Base-by-base conservation (phyloP, 1,140 invertebrate species). In the Drosophila kepulauana region DNA sequence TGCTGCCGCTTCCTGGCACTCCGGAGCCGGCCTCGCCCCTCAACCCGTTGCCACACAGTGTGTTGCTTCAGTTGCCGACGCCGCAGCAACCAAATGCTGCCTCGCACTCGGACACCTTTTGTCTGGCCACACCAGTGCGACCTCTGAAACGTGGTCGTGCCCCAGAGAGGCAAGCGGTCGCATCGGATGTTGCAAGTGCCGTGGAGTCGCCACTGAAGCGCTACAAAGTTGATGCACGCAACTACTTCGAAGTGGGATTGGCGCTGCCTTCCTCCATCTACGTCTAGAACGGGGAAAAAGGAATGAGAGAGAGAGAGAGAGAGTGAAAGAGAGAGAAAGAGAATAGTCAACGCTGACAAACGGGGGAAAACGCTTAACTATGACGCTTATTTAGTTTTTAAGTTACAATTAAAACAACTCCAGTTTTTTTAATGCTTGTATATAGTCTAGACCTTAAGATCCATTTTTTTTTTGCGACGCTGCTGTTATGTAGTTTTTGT, bases 401-500 rank as follows among this genome's bases (percentile, higher is more conserved):
- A 82, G 75, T 56, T 57, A 1, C 25, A 70, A 30, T 52, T 61
- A 70, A 69, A 38, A 49, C 28, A 15, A 46, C n/a, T 38, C 3
- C 28, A 56, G 20, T 28, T 43, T 43, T 43, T 43, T 43, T 43
- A 43, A 43, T n/a, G n/a, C 41, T 10, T 62, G 67, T 71, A 69
- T 61, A 76, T 73, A 67, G 68, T 45, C 43, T 49, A 72, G 30
- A 15, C 28, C 10, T 15, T 30, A 61, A 67, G 16, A 25, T 20
- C 5, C 8, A 38, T 38, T 38, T 38, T 4, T 5, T 43, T 58
- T 65, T 81, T 89, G 43, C 15, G 20, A 58, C 3, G 52, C 82
- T 86, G 87, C 87, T 85, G 88, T 91, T 91, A 91, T 91, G 88
- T 91, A 91, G 88, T 91, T 91, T 91, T 91, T 71, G 79, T 62